Evolutionary conservation across 2,797 vertebrate species (phyloP).

Genomic region (Bradypus variegatus): DNA sequence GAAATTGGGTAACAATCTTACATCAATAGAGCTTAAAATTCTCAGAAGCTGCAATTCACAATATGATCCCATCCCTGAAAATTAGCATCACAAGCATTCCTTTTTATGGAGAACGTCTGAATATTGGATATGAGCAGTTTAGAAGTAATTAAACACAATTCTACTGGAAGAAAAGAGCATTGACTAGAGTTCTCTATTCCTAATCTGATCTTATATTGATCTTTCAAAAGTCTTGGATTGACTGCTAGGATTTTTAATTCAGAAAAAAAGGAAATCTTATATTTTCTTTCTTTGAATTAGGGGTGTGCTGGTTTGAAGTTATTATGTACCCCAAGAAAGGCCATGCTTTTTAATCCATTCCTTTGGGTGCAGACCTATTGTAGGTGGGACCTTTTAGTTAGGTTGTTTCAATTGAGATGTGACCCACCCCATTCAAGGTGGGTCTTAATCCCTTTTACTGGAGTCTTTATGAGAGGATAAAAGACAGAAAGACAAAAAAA

Average conservation of each 20-base stretch:
- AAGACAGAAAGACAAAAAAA: no score
- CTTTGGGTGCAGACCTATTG: no score
- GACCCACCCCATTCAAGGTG: no score
- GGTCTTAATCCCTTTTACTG: no score
- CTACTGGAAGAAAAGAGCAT: background rate
- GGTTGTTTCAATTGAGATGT: no score
- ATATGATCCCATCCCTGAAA: background rate
- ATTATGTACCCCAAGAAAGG: no score
- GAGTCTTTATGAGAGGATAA: no score
- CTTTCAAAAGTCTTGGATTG: background rate
- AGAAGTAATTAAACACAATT: background rate
- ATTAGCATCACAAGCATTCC: background rate
- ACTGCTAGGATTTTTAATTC: constrained; percentile 15
- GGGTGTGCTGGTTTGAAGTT: no score
- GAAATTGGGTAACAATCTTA: background rate
- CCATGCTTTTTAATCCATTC: no score
- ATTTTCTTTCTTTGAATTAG: constrained; percentile 30
- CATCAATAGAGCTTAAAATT: background rate
- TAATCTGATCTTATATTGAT: constrained; percentile 8
- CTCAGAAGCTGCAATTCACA: background rate
- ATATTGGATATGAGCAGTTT: background rate
- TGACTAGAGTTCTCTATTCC: background rate
- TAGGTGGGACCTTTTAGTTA: no score
- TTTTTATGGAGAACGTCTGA: constrained; percentile 12
- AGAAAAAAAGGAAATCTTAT: background rate